These are phyloP conservation scores for Iphiclides podalirius DNA, from an alignment of 2,888 invertebrate species.

Conservation along the genomic window DNA sequence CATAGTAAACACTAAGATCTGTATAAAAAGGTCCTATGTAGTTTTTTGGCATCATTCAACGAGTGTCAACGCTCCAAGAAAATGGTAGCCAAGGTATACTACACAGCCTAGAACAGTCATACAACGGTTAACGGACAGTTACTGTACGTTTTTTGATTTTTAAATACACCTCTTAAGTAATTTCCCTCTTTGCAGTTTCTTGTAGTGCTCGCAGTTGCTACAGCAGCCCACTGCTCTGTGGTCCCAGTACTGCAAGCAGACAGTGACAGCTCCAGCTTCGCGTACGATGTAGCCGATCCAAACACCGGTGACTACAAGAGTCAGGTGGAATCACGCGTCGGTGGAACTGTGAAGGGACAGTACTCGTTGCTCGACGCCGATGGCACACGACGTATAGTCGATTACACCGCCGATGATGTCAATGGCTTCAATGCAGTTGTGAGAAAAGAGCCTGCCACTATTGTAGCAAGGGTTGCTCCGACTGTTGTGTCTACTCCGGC, in stretches of 20 bases:
- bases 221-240: conserved; percentile 63
- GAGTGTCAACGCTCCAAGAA: neutral
- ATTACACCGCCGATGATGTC: conserved; percentile 74
- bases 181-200: conserved; percentile 51
- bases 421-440: conserved; percentile 80
- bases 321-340: conserved; percentile 72
- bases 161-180: neutral
- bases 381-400: conserved; percentile 75
- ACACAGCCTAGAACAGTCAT: too few relatives aligned
- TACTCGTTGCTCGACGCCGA: conserved; percentile 77
- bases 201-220: conserved; percentile 64
- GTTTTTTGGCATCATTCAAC: neutral
- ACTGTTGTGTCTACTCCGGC: conserved; percentile 30
- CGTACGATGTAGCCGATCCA: conserved; percentile 77
- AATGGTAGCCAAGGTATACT: conserved; percentile 27
- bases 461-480: conserved; percentile 29
- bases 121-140: too few relatives aligned
- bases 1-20: neutral
- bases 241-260: conserved; percentile 56
- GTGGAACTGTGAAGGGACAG: conserved; percentile 72
- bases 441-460: conserved; percentile 64
- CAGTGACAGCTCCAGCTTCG: conserved; percentile 63
- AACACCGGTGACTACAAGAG: conserved; percentile 79
- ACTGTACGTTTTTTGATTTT: too few relatives aligned
- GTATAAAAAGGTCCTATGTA: conserved; percentile 3